Conservation (phyloP, 2,113 vertebrate species). For the Platysteira castanea region DNA sequence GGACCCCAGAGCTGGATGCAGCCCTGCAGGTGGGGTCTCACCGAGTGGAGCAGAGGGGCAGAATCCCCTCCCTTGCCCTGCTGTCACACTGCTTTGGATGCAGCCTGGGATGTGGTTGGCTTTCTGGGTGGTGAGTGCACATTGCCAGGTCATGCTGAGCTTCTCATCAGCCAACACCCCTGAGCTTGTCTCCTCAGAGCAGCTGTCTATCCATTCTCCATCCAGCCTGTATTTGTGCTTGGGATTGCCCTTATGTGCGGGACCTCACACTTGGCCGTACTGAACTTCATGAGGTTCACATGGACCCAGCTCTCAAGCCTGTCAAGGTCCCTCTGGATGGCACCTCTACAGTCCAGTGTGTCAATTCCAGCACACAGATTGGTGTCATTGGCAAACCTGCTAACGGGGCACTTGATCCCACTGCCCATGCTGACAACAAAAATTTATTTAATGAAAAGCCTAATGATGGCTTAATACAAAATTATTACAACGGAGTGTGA, state of each 20-base stretch:
- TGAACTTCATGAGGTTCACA: neutral
- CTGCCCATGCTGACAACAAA: neutral
- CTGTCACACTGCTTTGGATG: neutral
- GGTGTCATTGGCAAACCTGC: neutral
- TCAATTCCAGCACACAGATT: neutral
- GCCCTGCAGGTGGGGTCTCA: neutral
- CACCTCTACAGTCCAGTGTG: neutral
- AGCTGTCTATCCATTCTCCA: neutral
- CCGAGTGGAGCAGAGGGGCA: neutral
- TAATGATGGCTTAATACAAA: neutral
- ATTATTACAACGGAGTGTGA: neutral
- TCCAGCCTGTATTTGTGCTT: neutral
- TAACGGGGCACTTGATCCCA: neutral
- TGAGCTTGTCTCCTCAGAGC: neutral
- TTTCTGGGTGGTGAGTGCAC: neutral
- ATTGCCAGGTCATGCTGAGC: no score
- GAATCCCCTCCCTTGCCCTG: neutral
- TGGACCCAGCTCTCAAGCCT: neutral
- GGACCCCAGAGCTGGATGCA: neutral
- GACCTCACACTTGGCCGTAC: neutral
- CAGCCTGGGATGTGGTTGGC: neutral
- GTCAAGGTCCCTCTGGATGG: neutral
- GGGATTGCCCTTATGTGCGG: neutral
- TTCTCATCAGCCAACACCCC: neutral
- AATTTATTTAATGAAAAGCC: neutral